Conservation (phyloP, 2,113 vertebrate genomes). For the Thinocorus orbignyianus region DNA sequence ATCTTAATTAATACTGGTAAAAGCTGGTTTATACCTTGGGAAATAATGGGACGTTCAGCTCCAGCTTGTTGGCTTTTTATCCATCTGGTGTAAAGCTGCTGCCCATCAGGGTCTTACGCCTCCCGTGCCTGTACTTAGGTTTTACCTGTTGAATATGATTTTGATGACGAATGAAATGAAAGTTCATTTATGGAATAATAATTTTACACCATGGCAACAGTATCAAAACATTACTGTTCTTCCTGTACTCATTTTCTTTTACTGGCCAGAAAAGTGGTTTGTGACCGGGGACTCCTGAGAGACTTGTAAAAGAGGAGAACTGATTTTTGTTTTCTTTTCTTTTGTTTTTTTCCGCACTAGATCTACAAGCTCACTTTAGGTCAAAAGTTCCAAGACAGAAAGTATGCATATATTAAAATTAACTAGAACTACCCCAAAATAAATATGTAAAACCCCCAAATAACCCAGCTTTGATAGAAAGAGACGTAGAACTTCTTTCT, state of each 20-base stretch:
- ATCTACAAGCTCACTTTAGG: background rate
- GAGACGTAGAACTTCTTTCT: background rate
- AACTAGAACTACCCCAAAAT: background rate
- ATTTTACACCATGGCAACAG: background rate
- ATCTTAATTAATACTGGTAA: background rate
- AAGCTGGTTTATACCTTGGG: background rate
- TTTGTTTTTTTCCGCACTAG: background rate
- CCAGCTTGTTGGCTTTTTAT: background rate
- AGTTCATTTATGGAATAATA: constrained; percentile 5
- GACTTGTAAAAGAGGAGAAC: background rate
- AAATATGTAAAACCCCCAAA: background rate
- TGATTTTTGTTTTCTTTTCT: background rate
- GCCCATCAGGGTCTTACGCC: background rate
- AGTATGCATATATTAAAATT: background rate
- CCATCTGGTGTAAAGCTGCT: background rate
- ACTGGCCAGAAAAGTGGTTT: background rate
- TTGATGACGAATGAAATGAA: background rate
- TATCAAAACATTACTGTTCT: background rate
- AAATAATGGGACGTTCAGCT: background rate
- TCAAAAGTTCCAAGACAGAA: background rate
- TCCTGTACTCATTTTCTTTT: background rate
- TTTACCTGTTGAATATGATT: constrained; percentile 18
- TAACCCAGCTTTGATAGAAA: background rate
- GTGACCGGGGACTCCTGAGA: background rate
- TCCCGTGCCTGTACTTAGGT: background rate